Evolutionary conservation across 2,888 invertebrate species (phyloP).

Genomic region (Zelleria hepariella): DNA sequence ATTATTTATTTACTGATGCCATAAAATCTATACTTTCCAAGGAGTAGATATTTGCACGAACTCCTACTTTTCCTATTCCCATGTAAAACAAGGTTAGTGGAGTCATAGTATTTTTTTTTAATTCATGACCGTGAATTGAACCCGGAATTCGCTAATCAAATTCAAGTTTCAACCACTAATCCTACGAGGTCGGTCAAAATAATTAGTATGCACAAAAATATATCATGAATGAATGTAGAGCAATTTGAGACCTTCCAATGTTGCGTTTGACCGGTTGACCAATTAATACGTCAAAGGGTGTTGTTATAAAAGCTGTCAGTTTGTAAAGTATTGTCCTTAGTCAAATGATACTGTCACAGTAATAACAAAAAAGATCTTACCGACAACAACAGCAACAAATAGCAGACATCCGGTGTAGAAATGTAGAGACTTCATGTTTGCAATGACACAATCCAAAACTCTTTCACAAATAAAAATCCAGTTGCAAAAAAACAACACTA

Average conservation of each 20-base stretch:
- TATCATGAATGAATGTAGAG: not conserved
- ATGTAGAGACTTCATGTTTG: slow-evolving; percentile 43
- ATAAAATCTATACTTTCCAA: too few relatives aligned
- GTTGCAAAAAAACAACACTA: not conserved
- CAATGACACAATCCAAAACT: slow-evolving; percentile 14
- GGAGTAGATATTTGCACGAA: too few relatives aligned
- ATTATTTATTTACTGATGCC: too few relatives aligned
- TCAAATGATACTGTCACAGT: too few relatives aligned
- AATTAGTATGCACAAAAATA: not conserved
- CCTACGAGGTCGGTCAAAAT: not conserved
- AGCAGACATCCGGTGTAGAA: slow-evolving; percentile 39
- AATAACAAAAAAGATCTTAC: slow-evolving; percentile 29
- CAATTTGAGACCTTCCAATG: not conserved
- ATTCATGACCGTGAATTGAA: slow-evolving; percentile 3
- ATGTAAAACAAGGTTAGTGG: too few relatives aligned
- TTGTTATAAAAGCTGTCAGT: too few relatives aligned
- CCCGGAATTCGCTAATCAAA: not conserved
- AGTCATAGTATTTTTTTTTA: too few relatives aligned
- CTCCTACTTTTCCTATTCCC: too few relatives aligned
- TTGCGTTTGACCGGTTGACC: too few relatives aligned
- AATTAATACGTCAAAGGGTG: too few relatives aligned
- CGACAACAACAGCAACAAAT: slow-evolving; percentile 39
- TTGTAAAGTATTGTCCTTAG: too few relatives aligned
- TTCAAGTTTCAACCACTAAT: not conserved
- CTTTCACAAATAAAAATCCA: slow-evolving; percentile 1